Percentiles rank a stretch among this genome's conserved stretches.
These are phyloP conservation scores for Drosophila azteca DNA, from an alignment of 1,140 invertebrate species.

Conservation along the genomic window DNA sequence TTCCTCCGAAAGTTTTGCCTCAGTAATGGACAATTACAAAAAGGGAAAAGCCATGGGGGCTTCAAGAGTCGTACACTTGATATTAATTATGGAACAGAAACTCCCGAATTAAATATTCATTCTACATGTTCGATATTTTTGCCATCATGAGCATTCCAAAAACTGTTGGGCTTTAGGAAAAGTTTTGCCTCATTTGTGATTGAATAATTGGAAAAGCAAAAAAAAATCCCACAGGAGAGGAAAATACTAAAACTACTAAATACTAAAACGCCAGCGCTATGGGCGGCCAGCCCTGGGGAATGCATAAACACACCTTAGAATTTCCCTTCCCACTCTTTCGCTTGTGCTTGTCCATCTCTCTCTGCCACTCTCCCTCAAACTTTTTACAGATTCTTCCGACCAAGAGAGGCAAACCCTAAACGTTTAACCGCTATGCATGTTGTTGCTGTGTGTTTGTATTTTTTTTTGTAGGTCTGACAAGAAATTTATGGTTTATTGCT, in stretches of 20 bases:
- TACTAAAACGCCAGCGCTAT: not conserved
- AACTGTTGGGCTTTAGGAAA: too few relatives aligned
- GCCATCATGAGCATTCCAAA: too few relatives aligned
- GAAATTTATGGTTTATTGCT: constrained; percentile 82
- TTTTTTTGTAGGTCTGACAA: constrained; percentile 50
- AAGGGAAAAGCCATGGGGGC: not conserved
- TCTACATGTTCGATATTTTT: too few relatives aligned
- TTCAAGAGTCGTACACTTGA: not conserved
- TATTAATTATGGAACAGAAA: too few relatives aligned
- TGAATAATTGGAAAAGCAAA: too few relatives aligned
- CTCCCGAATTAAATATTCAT: too few relatives aligned
- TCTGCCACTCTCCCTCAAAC: not conserved
- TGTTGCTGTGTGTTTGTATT: constrained; percentile 10
- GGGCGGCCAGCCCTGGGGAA: constrained; percentile 18
- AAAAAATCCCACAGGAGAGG: too few relatives aligned
- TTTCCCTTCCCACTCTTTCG: constrained; percentile 16
- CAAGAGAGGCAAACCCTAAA: constrained; percentile 52
- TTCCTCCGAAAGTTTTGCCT: constrained; percentile 26
- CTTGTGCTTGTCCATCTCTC: not conserved
- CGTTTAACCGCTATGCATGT: constrained; percentile 52
- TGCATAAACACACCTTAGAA: constrained; percentile 60
- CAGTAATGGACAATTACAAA: constrained; percentile 13
- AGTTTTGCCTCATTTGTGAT: too few relatives aligned
- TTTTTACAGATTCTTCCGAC: constrained; percentile 27
- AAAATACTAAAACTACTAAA: not conserved